These are phyloP conservation scores for Monopterus albus DNA, from an alignment of 2,113 vertebrate genomes.

Conservation along the genomic window DNA sequence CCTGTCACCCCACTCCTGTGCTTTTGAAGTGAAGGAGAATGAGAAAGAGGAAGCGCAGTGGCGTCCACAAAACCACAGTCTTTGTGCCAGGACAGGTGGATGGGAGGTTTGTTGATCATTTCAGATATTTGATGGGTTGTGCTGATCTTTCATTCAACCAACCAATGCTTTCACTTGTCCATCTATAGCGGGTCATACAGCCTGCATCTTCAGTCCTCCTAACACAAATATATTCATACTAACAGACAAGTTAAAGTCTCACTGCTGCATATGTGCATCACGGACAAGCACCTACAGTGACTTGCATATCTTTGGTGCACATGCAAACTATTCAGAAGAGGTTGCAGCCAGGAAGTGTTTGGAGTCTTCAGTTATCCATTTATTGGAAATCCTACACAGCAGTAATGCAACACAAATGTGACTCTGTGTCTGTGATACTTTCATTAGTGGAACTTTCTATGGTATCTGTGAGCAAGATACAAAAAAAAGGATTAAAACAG, in stretches of 20 bases:
- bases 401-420: no score
- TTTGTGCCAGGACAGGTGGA: conserved; percentile 61
- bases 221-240: no score
- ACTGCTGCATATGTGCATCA: no score
- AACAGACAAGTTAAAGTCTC: no score
- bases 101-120: conserved; percentile 14
- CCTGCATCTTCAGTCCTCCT: background rate
- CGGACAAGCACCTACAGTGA: no score
- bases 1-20: conserved; percentile 79
- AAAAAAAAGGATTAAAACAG: no score
- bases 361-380: background rate
- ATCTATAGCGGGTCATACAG: background rate
- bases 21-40: conserved; percentile 86
- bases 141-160: background rate
- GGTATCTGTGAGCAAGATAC: no score
- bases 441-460: no score
- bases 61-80: conserved; percentile 80
- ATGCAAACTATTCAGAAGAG: conserved; percentile 11
- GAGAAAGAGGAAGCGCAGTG: conserved; percentile 74
- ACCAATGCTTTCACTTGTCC: background rate
- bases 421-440: no score
- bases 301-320: conserved; percentile 17
- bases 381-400: no score
- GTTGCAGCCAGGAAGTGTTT: conserved; percentile 1
- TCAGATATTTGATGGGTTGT: background rate